Conservation (phyloP, 2,113 vertebrate genomes). For the Hippopotamus amphibius region DNA sequence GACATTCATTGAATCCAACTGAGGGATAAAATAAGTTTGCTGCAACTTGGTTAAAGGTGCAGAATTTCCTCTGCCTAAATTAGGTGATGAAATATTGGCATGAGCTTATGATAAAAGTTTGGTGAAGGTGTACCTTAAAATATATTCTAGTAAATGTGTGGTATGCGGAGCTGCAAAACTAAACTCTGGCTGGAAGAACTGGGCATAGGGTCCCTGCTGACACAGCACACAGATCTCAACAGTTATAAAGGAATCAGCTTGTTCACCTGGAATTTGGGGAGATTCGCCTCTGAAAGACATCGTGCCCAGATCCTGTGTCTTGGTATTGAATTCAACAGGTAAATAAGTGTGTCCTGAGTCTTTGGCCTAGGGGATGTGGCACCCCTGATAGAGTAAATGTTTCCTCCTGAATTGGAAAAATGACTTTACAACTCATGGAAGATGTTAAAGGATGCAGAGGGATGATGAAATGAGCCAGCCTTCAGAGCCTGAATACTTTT, state of each 20-base stretch:
- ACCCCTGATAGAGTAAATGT: neutral
- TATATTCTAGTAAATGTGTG: neutral
- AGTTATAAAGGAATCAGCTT: neutral
- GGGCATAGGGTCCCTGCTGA: neutral
- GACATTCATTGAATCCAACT: neutral
- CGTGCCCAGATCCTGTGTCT: neutral
- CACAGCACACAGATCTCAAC: neutral
- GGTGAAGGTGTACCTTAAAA: neutral
- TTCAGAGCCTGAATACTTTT: neutral
- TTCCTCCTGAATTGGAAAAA: neutral
- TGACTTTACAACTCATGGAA: neutral
- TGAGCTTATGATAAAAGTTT: neutral
- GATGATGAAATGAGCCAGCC: neutral
- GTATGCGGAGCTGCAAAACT: neutral
- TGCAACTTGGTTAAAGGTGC: neutral
- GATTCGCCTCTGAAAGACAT: neutral
- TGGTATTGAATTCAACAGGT: neutral
- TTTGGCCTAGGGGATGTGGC: neutral
- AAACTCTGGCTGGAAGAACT: neutral
- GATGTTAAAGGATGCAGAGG: neutral
- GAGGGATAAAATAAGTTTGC: neutral
- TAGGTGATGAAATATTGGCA: neutral
- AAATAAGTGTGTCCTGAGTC: neutral
- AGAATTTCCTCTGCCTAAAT: conserved; percentile 3
- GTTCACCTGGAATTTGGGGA: neutral